These are phyloP conservation scores for Phrynosoma platyrhinos DNA, from an alignment of 2,113 vertebrate genomes.

Conservation along the genomic window DNA sequence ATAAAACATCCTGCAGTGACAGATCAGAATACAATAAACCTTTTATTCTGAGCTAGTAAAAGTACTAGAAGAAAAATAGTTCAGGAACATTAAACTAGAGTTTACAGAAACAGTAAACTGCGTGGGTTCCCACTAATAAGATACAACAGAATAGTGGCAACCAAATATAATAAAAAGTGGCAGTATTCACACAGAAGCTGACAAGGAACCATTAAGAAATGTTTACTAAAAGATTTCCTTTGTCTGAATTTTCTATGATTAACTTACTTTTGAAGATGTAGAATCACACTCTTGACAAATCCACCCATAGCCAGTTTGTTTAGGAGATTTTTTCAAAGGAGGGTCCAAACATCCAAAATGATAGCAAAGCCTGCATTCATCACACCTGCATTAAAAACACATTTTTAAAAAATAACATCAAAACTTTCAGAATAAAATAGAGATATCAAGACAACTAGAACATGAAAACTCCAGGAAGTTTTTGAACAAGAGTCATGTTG, in stretches of 20 bases:
- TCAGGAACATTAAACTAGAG: constrained; percentile 17
- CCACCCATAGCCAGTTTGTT: constrained; percentile 98
- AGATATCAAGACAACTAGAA: not conserved
- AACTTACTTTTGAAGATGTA: constrained; percentile 94
- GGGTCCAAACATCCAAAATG: constrained; percentile 98
- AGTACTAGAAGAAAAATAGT: not conserved
- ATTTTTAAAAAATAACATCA: constrained; percentile 42
- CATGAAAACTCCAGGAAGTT: not conserved
- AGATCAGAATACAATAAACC: not conserved
- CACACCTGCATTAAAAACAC: constrained; percentile 87
- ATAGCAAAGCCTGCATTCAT: constrained; percentile 96
- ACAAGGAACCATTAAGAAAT: not conserved
- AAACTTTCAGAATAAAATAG: not conserved
- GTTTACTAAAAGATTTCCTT: not conserved
- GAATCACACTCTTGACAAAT: constrained; percentile 99
- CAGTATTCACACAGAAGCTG: constrained; percentile 23
- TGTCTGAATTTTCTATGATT: constrained; percentile 34
- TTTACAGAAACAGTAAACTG: constrained; percentile 37
- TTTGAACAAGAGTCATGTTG: constrained; percentile 7
- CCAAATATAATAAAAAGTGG: not conserved
- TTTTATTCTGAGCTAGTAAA: not conserved
- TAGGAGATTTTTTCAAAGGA: constrained; percentile 99
- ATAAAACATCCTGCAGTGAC: not conserved
- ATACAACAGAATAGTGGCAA: not conserved
- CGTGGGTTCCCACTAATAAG: constrained; percentile 34